These are phyloP conservation scores for Pollenia angustigena DNA, from an alignment of 2,888 invertebrate genomes.

Conservation along the genomic window DNA sequence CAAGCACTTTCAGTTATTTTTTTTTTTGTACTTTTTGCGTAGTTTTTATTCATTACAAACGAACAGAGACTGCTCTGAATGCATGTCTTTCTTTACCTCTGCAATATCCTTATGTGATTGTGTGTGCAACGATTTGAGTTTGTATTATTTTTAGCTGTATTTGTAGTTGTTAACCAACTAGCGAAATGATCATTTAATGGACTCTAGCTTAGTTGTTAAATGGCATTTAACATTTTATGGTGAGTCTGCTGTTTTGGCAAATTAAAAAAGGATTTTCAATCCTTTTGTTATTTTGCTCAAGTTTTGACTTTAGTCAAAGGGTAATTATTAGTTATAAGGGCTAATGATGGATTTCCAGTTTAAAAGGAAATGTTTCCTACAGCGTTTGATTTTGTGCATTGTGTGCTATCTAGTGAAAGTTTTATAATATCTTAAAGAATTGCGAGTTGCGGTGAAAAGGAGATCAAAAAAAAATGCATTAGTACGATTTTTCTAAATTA, in stretches of 20 bases:
- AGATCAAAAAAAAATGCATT: too few relatives aligned
- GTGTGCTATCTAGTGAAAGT: too few relatives aligned
- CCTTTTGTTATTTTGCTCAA: neutral
- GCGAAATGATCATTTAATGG: conserved; percentile 67
- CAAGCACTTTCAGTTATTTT: conserved; percentile 60
- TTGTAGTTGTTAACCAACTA: conserved; percentile 66
- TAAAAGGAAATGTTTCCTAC: too few relatives aligned
- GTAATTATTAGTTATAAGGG: conserved; percentile 35
- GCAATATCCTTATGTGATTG: neutral
- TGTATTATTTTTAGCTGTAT: conserved; percentile 36
- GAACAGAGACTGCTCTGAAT: conserved; percentile 40
- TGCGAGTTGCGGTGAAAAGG: too few relatives aligned
- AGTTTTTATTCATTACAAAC: conserved; percentile 37
- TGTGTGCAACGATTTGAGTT: conserved; percentile 19
- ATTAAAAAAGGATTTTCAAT: conserved; percentile 33
- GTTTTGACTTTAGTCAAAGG: neutral
- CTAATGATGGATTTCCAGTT: neutral
- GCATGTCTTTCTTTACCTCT: conserved; percentile 12
- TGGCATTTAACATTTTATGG: conserved; percentile 12
- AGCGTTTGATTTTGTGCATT: too few relatives aligned
- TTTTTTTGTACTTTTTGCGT: neutral
- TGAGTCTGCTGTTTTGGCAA: neutral
- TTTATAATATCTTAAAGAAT: too few relatives aligned
- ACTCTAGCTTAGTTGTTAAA: conserved; percentile 60
- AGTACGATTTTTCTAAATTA: too few relatives aligned